phyloP scores from a whole-genome alignment of 2,797 vertebrate genomes.

The Ataeniobius toweri region DNA sequence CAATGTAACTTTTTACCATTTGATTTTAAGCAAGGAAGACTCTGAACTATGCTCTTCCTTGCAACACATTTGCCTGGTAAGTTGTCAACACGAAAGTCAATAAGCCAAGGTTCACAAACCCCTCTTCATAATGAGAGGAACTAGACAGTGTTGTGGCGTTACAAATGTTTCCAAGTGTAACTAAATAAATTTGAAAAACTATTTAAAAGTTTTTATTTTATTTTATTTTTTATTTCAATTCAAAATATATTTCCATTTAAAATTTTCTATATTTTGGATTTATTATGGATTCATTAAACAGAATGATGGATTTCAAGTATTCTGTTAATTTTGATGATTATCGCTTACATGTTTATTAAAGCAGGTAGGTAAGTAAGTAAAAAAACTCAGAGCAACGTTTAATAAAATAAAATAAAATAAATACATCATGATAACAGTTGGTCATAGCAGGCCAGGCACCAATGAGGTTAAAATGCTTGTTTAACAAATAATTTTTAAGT shows the following conservation, averaged over 20 bases:
- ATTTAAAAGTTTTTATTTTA: background rate
- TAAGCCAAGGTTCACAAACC: background rate
- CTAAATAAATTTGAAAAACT: background rate
- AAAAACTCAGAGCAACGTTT: too few relatives aligned
- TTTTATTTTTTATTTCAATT: background rate
- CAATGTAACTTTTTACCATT: slow-evolving; percentile 3
- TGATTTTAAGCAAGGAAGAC: background rate
- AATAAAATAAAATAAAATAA: too few relatives aligned
- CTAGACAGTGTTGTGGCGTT: slow-evolving; percentile 10
- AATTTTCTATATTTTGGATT: background rate
- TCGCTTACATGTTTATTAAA: background rate
- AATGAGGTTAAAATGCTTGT: too few relatives aligned
- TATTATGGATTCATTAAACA: background rate
- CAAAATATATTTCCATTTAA: background rate
- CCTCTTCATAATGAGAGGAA: slow-evolving; percentile 22
- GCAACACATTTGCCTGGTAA: background rate
- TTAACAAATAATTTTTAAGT: too few relatives aligned
- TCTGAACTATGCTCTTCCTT: background rate
- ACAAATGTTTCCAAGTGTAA: slow-evolving; percentile 13
- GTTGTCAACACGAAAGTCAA: background rate
- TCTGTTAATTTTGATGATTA: background rate
- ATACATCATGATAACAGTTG: too few relatives aligned
- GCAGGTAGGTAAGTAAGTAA: too few relatives aligned
- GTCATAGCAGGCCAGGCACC: too few relatives aligned
- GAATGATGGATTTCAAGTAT: background rate